These are phyloP conservation scores for Indri indri DNA, from an alignment of 2,113 vertebrate species.

Conservation along the genomic window DNA sequence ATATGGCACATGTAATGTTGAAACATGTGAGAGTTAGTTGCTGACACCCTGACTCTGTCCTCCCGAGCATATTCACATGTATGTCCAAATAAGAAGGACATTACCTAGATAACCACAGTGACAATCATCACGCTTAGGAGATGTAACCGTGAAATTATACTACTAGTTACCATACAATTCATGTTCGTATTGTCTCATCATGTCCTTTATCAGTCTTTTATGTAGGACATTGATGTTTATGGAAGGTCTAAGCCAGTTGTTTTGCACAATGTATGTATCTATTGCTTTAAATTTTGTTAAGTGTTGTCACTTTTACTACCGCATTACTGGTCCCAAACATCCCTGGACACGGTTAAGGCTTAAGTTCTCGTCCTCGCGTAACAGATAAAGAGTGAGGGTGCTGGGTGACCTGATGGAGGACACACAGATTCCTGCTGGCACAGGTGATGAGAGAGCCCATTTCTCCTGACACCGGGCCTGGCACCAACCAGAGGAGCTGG, in stretches of 20 bases:
- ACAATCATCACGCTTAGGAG: background rate
- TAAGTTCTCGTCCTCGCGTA: background rate
- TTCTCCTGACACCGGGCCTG: background rate
- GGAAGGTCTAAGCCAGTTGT: background rate
- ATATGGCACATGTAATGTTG: background rate
- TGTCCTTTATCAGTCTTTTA: background rate
- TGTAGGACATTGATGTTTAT: background rate
- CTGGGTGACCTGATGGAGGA: too few species aligned
- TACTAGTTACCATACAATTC: background rate
- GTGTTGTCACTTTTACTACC: background rate
- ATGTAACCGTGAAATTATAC: background rate
- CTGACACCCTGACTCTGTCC: background rate
- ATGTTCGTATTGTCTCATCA: background rate
- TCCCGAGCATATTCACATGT: background rate
- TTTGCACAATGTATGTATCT: background rate
- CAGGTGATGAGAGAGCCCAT: fast-evolving
- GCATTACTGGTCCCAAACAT: background rate
- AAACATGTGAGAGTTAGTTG: background rate
- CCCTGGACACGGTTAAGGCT: background rate
- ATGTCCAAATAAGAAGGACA: background rate
- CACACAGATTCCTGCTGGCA: background rate
- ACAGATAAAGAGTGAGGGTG: background rate
- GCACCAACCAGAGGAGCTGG: background rate
- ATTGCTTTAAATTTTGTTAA: background rate
- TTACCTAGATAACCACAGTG: background rate